Percentiles rank a stretch among this genome's conserved stretches.
Conservation (phyloP, 2,888 invertebrate genomes). For the Eupeodes latifasciatus region DNA sequence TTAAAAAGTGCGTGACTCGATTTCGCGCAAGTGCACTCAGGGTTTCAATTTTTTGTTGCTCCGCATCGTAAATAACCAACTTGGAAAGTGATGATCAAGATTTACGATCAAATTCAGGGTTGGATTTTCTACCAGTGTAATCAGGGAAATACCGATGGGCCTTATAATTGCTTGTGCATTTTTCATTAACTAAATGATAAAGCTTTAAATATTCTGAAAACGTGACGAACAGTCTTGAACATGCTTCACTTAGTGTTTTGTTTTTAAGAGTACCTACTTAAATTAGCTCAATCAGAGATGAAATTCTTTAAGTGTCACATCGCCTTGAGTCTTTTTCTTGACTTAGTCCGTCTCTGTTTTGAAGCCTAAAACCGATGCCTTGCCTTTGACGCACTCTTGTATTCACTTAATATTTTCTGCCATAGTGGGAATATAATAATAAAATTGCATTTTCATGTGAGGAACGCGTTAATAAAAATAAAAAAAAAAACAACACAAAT, state of each 20-base stretch:
- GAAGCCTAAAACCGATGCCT: not conserved
- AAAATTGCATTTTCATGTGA: slow-evolving; percentile 53
- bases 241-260: too few species aligned
- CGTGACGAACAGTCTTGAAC: too few species aligned
- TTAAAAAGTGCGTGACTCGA: slow-evolving; percentile 76
- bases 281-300: too few species aligned
- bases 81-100: slow-evolving; percentile 40
- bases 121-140: not conserved
- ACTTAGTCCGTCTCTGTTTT: not conserved
- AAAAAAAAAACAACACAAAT: not conserved
- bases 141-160: too few species aligned
- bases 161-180: too few species aligned
- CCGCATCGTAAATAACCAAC: slow-evolving; percentile 20
- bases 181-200: too few species aligned
- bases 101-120: not conserved
- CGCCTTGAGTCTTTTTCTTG: not conserved
- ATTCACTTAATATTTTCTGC: slow-evolving; percentile 16
- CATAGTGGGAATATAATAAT: slow-evolving; percentile 35
- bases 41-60: slow-evolving; percentile 25
- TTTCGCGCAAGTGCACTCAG: slow-evolving; percentile 65
- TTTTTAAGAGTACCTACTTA: too few species aligned
- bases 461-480: slow-evolving; percentile 43
- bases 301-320: not conserved
- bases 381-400: slow-evolving; percentile 55
- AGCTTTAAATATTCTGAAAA: too few species aligned